Base-by-base conservation (phyloP, 2,888 invertebrate genomes). In the Andrena marginata region DNA sequence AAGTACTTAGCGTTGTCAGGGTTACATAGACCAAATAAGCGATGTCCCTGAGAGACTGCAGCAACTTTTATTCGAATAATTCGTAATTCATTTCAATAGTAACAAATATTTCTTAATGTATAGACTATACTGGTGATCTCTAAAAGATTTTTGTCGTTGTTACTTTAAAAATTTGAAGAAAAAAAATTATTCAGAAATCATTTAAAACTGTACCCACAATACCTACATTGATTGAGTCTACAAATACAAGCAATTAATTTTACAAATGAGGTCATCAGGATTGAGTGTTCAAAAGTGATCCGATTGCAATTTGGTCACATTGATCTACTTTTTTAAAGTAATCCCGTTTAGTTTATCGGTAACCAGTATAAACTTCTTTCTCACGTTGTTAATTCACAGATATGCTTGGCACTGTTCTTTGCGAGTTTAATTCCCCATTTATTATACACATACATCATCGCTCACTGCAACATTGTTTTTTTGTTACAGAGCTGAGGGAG, bases 401-500 rank as follows among this genome's bases (percentile, higher is more conserved):
- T 26, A 56, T 29, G 26, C 4, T 4, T 6, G 23, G 16, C 54
- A 56, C 10, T 42, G 42, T 42, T 42, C 42, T 16, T 23, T 56
- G 26, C 56, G 26, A 20, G 20, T 0, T 23, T 23, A 4, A 20
- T 7, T 20, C 33, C 16, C 20, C n/a, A 51, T 20, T 31, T 31
- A 10, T 29, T 31, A 13, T 23, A 16, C 6, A 20, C 20, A 7
- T 54, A 13, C 8, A 68, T 31, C 8, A 31, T 59, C 20, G 20
- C 59, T 54, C 33, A 80, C 29, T 13, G n/a, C 8, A 31, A 51
- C 42, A 10, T 49, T 67, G 2, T 48, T 1, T 56, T 49, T 64
- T 13, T 78, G 64, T 81, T 81, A 1, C 73, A 81, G 81, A 51
- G 16, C 23, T 33, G n/a, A 10, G 35, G 20, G 2, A 20, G 59